Evolutionary conservation across 2,888 invertebrate species (phyloP).

Genomic region (Cephus rjabovi): DNA sequence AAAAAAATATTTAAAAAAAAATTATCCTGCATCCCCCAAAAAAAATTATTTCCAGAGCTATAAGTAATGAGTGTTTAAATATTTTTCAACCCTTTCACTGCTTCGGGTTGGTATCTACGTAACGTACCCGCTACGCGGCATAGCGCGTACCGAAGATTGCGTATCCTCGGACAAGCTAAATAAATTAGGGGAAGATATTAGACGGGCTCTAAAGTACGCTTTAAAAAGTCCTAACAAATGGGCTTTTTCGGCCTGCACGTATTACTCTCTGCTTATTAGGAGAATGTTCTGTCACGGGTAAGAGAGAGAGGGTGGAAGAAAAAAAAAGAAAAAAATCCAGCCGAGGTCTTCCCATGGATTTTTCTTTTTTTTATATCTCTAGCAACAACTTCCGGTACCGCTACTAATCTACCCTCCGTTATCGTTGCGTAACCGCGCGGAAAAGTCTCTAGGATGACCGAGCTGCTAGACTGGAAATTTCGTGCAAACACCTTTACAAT

Average conservation of each 20-base stretch:
- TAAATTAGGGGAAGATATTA: conserved; percentile 37
- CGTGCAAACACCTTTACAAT: not conserved
- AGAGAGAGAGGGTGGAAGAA: not conserved
- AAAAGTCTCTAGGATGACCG: not conserved
- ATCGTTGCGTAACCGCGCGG: not conserved
- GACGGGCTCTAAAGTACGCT: conserved; percentile 17
- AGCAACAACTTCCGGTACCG: not conserved
- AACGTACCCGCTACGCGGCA: conserved; percentile 10
- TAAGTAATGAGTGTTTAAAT: not conserved
- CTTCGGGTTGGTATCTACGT: not conserved
- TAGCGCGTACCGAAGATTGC: conserved; percentile 31
- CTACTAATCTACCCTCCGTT: not conserved
- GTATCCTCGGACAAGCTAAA: conserved; percentile 30
- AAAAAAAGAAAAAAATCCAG: not conserved
- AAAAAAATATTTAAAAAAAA: not conserved
- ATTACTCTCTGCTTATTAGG: conserved; percentile 1
- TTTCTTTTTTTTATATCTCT: not conserved
- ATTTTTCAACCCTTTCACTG: not conserved
- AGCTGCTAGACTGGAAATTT: not conserved
- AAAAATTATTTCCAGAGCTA: not conserved
- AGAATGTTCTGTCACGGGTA: not conserved
- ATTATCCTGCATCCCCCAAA: not conserved
- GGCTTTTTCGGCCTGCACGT: conserved; percentile 13
- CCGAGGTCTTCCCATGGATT: not conserved
- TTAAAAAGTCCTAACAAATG: conserved; percentile 24